Conservation (phyloP, 2,113 vertebrate species). For the Rhinopithecus roxellana region DNA sequence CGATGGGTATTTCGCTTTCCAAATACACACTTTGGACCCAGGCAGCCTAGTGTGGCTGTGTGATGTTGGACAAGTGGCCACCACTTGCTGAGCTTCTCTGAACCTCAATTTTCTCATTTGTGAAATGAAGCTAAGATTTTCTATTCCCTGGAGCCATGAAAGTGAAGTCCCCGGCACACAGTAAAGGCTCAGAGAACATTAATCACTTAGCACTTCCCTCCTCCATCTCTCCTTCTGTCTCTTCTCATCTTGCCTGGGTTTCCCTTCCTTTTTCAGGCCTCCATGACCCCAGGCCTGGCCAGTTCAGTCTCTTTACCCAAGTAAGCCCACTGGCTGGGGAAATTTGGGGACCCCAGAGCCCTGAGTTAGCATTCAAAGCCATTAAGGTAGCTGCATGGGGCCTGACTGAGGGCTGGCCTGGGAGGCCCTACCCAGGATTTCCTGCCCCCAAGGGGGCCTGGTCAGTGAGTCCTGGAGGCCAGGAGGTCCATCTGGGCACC, state of each 20-base stretch:
- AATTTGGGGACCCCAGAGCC: too few species aligned
- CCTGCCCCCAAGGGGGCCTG: background rate
- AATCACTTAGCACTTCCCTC: background rate
- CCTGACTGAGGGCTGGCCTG: background rate
- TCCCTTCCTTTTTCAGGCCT: background rate
- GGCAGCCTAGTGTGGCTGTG: background rate
- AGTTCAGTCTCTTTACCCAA: background rate
- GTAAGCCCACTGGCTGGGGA: background rate
- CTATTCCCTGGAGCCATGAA: background rate
- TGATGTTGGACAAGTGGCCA: background rate
- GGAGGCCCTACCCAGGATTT: background rate
- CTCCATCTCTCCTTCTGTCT: background rate
- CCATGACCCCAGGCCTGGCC: background rate
- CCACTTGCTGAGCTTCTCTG: background rate
- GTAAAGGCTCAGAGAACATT: background rate
- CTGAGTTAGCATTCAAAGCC: background rate
- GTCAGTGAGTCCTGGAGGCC: background rate
- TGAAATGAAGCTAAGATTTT: background rate
- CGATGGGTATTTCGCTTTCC: background rate
- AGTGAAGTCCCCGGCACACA: accelerated
- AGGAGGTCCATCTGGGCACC: too few species aligned
- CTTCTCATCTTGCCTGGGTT: background rate
- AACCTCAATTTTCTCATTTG: background rate
- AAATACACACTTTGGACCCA: background rate
- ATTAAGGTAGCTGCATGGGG: background rate